phyloP scores from a whole-genome alignment of 53 echinoderm and acorn worm genomes.

The Luidia sarsii region DNA sequence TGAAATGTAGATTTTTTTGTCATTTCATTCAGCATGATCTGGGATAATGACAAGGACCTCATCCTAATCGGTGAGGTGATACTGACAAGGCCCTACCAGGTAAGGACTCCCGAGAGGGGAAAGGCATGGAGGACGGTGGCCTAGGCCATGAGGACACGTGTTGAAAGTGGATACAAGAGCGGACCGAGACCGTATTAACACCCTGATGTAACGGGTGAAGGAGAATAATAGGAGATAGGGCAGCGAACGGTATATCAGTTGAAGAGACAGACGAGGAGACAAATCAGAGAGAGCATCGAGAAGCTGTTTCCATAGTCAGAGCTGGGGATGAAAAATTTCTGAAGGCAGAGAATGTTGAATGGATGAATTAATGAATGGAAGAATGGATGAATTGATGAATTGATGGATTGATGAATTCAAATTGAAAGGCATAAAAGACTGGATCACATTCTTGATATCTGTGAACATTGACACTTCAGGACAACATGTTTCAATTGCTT shows the following conservation, averaged over 20 bases:
- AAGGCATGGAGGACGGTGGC: slow-evolving; percentile 43
- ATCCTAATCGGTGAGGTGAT: slow-evolving; percentile 46
- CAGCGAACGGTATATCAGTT: slow-evolving; percentile 42
- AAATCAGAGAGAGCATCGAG: slow-evolving; percentile 34
- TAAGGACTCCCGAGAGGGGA: slow-evolving; percentile 26
- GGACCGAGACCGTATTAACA: slow-evolving; percentile 8
- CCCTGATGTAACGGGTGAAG: slow-evolving; percentile 37
- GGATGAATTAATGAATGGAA: too few species aligned
- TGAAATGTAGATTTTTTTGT: not conserved
- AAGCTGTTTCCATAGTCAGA: slow-evolving; percentile 20
- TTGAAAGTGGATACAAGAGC: slow-evolving; percentile 48
- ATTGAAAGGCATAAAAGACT: too few species aligned
- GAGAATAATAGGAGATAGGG: slow-evolving; percentile 31
- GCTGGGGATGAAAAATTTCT: too few species aligned
- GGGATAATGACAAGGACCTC: slow-evolving; percentile 46
- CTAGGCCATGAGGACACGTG: slow-evolving; percentile 7
- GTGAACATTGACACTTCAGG: too few species aligned
- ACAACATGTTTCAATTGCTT: too few species aligned
- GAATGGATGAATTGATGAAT: too few species aligned
- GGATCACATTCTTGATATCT: too few species aligned
- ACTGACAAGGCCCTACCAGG: slow-evolving; percentile 30
- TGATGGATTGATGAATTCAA: too few species aligned
- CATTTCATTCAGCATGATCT: slow-evolving; percentile 28
- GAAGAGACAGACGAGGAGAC: slow-evolving; percentile 51
- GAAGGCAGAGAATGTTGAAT: too few species aligned